Percentiles rank a stretch among this genome's conserved stretches.
Conservation (phyloP, 2,113 vertebrate species). For the Progne subis region DNA sequence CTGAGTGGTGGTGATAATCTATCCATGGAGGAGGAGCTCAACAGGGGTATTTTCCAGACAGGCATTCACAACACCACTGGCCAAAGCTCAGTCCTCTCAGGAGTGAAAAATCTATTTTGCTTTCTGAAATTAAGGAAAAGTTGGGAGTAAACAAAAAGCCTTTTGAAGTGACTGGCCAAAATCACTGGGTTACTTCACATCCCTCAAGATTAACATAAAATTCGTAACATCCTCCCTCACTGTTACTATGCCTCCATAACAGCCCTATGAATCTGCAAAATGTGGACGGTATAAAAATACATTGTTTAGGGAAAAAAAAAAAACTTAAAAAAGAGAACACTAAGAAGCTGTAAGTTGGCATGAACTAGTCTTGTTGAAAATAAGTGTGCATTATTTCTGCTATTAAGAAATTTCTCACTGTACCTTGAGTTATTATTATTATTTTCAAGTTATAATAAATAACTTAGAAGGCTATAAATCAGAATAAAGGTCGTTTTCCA, state of each 20-base stretch:
- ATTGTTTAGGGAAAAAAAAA: neutral
- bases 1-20: neutral
- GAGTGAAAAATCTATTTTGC: neutral
- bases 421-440: neutral
- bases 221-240: fast-evolving
- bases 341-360: neutral
- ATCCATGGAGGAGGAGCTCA: neutral
- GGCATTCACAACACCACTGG: neutral
- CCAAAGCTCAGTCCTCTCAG: neutral
- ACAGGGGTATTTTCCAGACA: neutral
- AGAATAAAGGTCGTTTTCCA: neutral
- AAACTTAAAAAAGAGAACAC: fast-evolving
- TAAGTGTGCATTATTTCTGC: neutral
- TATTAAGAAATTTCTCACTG: neutral
- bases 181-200: neutral
- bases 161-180: neutral
- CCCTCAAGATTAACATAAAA: neutral
- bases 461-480: neutral
- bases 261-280: neutral
- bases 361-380: neutral
- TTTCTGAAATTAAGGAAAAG: neutral
- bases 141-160: neutral
- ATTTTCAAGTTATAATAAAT: neutral
- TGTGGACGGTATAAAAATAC: neutral
- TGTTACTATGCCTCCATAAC: neutral